These are phyloP conservation scores for Azemiops feae DNA, from an alignment of 2,113 vertebrate species.

Conservation along the genomic window DNA sequence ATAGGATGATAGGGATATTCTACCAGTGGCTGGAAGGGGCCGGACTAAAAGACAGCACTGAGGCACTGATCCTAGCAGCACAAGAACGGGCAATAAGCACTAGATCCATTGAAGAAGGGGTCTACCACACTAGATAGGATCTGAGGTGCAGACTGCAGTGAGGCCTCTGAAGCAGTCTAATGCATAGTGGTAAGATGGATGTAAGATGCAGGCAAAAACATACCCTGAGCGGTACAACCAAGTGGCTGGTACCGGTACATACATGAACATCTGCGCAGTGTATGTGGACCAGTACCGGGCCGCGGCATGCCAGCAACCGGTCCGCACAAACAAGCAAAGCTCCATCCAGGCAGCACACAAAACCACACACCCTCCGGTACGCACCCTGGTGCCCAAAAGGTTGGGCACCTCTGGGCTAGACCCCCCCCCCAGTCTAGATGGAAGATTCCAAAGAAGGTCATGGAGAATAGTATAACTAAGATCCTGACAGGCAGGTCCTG, in stretches of 20 bases:
- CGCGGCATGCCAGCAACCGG: no score
- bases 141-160: not conserved
- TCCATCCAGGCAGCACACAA: no score
- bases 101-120: not conserved
- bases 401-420: no score
- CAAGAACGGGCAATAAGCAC: not conserved
- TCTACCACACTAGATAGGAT: not conserved
- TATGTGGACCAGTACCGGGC: not conserved
- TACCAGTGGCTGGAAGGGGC: not conserved
- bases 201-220: not conserved
- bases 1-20: not conserved
- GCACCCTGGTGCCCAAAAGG: no score
- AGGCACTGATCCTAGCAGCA: not conserved
- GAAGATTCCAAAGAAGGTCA: not conserved
- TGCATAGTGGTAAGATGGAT: not conserved
- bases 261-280: not conserved
- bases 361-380: no score
- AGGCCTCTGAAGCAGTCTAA: not conserved
- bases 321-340: no score
- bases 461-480: not conserved
- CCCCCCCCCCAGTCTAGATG: not conserved
- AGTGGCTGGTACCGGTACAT: not conserved
- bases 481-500: not conserved
- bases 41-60: not conserved
- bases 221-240: not conserved